Conservation (phyloP, 2,797 vertebrate species). For the Staurois parvus region DNA sequence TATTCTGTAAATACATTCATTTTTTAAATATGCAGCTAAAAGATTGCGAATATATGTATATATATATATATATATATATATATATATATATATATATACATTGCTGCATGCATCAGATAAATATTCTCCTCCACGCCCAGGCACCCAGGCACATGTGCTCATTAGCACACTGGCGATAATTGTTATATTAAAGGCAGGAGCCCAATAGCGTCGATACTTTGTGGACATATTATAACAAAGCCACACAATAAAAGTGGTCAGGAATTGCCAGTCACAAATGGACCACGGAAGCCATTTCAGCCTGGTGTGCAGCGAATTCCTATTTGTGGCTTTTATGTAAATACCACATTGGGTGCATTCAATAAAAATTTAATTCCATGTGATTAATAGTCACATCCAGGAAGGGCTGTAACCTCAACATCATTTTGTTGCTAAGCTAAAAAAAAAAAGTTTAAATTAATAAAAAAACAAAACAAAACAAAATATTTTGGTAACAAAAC, state of each 20-base stretch:
- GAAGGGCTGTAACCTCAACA: not conserved
- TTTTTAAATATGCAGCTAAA: no score
- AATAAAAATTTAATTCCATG: not conserved
- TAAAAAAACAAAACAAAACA: not conserved
- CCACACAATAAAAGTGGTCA: conserved; percentile 33
- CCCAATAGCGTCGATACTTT: not conserved
- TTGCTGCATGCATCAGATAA: not conserved
- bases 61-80: not conserved
- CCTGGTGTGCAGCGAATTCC: not conserved
- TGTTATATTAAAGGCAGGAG: not conserved
- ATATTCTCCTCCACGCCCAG: not conserved
- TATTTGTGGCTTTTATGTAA: conserved; percentile 15
- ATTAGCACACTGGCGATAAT: not conserved
- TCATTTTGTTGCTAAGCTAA: not conserved
- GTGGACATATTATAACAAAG: conserved; percentile 11
- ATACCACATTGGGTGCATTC: conserved; percentile 28
- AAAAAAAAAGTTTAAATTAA: not conserved
- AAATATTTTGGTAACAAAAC: not conserved
- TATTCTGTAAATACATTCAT: not conserved
- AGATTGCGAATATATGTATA: not conserved
- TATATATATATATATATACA: conserved; percentile 3
- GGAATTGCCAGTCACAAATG: conserved; percentile 18
- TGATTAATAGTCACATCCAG: conserved; percentile 31
- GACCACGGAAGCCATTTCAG: not conserved
- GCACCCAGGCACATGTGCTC: not conserved